Conservation (phyloP, 2,797 vertebrate species). For the Sebastes vulpes region DNA sequence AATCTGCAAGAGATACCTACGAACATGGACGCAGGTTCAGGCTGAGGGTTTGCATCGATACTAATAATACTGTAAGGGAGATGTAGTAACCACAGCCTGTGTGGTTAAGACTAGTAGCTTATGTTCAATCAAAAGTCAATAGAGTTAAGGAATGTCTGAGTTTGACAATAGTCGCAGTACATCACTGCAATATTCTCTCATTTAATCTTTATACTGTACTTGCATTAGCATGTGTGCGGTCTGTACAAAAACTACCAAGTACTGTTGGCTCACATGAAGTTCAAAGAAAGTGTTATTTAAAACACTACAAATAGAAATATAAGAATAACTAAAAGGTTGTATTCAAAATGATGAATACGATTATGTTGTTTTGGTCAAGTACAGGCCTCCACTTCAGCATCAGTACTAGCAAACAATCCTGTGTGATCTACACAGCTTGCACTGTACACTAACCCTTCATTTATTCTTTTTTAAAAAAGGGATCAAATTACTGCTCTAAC, state of each 20-base stretch:
- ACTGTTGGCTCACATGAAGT: neutral
- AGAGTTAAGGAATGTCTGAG: neutral
- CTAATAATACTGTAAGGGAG: neutral
- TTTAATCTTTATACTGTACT: neutral
- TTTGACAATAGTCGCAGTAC: neutral
- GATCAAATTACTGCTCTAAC: slow-evolving; percentile 3
- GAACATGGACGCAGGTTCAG: neutral
- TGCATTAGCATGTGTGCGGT: neutral
- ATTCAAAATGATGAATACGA: neutral
- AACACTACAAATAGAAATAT: neutral
- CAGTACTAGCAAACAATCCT: neutral
- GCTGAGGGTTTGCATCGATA: neutral
- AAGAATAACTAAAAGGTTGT: neutral
- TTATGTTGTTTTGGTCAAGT: neutral
- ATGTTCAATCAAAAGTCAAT: neutral
- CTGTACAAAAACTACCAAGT: neutral
- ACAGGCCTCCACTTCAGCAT: slow-evolving; percentile 8
- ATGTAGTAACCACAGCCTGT: neutral
- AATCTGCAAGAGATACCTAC: slow-evolving; percentile 1
- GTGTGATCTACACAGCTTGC: neutral
- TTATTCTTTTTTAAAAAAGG: neutral
- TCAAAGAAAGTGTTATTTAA: neutral
- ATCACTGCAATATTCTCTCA: neutral
- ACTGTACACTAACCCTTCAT: neutral
- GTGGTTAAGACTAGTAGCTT: neutral